phyloP scores from a whole-genome alignment of 1,140 invertebrate species.

The Helicoverpa armigera region DNA sequence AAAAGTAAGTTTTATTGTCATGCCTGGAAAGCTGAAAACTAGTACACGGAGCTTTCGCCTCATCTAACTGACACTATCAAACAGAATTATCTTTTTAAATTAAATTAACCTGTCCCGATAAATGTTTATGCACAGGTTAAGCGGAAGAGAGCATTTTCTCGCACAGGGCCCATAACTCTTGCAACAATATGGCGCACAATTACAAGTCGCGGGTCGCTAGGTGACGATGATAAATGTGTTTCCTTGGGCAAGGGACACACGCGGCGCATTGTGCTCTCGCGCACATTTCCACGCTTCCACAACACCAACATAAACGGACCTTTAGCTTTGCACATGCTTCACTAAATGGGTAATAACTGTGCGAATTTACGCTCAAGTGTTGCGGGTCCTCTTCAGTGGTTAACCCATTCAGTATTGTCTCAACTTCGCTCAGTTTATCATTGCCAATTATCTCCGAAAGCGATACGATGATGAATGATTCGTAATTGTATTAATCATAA shows the following conservation, averaged over 20 bases:
- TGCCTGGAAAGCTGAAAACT: too few relatives aligned
- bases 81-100: constrained; percentile 32
- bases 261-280: constrained; percentile 57
- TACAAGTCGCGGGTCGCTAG: constrained; percentile 74
- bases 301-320: constrained; percentile 58
- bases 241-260: constrained; percentile 75
- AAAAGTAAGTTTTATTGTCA: too few relatives aligned
- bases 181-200: constrained; percentile 83
- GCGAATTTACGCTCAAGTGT: constrained; percentile 36
- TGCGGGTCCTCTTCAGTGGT: constrained; percentile 32
- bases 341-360: constrained; percentile 42
- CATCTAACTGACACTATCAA: constrained; percentile 5
- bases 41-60: not conserved
- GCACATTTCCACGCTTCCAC: constrained; percentile 59
- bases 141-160: constrained; percentile 75
- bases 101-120: constrained; percentile 26
- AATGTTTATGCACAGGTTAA: constrained; percentile 57
- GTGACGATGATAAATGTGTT: constrained; percentile 84
- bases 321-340: constrained; percentile 32
- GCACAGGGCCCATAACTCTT: constrained; percentile 75
- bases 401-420: constrained; percentile 55
- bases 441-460: constrained; percentile 62
- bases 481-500: constrained; percentile 65
- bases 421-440: constrained; percentile 57
- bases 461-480: constrained; percentile 63